Base-by-base conservation (phyloP, 2,797 vertebrate genomes). In the Leptodactylus fallax region DNA sequence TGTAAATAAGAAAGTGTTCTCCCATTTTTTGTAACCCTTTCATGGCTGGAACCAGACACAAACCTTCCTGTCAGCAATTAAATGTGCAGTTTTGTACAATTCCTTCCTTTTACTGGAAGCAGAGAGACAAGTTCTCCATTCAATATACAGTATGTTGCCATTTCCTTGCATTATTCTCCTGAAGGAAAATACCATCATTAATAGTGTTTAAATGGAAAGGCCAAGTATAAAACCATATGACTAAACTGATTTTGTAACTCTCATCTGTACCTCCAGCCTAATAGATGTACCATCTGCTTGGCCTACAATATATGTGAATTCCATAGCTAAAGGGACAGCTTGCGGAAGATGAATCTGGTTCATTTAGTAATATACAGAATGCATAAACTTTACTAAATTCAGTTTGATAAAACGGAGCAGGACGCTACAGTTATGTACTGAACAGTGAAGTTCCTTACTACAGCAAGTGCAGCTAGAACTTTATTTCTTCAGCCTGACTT, bases 141-240 rank as follows among this genome's bases (percentile, higher is more conserved):
- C 47, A 51, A 81, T 86, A 67, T 80, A 81, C 4, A 36, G 36
- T 36, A 36, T 47, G 65, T 76, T 36, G 45, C 56, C 21, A 74
- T 81, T 87, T 87, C 85, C 78, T 74, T 72, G 65, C 45, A 51
- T 74, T 87, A 81, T 87, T 47, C 85, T 81, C 49, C 19, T 19
- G 13, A 81, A 86, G 77, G 63, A 86, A 86, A 55, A 72, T 72
- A 25, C 13, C 25, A 45, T 86, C 45, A 86, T 85, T 67, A 79
- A 79, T 63, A 79, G 61, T 12, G 47, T 36, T 58, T 45, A 49
- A 61, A 72, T 36, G 55, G 56, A 87, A 47, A 58, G 19, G 36
- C 27, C 51, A 85, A 85, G 83, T 85, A 56, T 36, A 76, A 72
- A 55, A 72, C 53, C 81, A 71, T 55, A 27, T 58, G 67, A 83